Evolutionary conservation across 2,888 invertebrate species (phyloP), one percentile per base, ranked within the genome.

Genomic region (Troglohyphantes excavatus): DNA sequence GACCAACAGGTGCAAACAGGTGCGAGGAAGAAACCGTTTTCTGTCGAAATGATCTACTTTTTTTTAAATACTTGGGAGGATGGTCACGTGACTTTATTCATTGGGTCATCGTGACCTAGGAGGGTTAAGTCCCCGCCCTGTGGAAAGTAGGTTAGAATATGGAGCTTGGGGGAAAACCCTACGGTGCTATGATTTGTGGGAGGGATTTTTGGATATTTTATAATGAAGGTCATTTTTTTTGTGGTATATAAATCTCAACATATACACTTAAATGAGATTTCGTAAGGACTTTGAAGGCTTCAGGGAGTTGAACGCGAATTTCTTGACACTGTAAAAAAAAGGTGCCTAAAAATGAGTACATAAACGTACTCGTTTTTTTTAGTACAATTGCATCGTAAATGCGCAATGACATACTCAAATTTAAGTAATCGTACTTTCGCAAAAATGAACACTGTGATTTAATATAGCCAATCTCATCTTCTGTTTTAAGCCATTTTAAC

Each of bases 1-100:
- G n/a, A 23, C 5, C 46, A 72, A 72, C 72, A 72, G 68, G 68
- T 70, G 68, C 33, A 19, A n/a, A n/a, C 2, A 13, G 19, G 26
- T n/a, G 27, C 67, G 17, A 68, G 2, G n/a, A 33, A 6, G 3
- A 11, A 53, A n/a, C 53, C 39, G 13, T 0, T 53, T 13, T 53
- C 53, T 53, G 13, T n/a, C n/a, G 53, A 53, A n/a, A 53, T 53
- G 53, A 53, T 53, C 53, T 53, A 53, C n/a, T 53, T n/a, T n/a
- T n/a, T n/a, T n/a, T 53, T 1, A 53, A 53, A 53, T 13, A 53
- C 9, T 7, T 7, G 11, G 46, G 17, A 53, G 17, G 53, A 53
- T n/a, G 53, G 13, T 53, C 17, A 11, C 53, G 6, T 13, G 53
- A 53, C 17, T 53, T 17, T 53, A n/a, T 53, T 0, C 53, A 53